Base-by-base conservation (phyloP, 2,113 vertebrate species). In the Apistogramma diplotaenia region DNA sequence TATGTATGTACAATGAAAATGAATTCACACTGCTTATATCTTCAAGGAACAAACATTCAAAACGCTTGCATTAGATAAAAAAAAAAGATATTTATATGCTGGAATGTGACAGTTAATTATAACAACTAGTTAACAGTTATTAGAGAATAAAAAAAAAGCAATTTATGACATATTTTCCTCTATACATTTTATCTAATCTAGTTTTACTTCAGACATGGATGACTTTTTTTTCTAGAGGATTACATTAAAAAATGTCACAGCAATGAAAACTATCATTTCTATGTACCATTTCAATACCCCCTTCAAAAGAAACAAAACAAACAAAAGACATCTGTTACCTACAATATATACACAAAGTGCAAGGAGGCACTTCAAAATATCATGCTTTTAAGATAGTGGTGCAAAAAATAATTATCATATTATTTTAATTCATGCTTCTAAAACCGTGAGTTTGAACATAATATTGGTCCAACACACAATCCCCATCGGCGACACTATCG, bases 311-410 rank as follows among this genome's bases (percentile, higher is more conserved):
- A 90, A 89, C 5, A 78, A 21, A 81, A 85, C 6, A 75, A 62
- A 73, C 56, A 94, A 95, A 96, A 95, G 94, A 70, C 79, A 90
- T 91, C 65, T 89, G 92, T 95, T 95, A 96, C 93, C 97, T 97
- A 97, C 95, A 93, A 96, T 95, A 97, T 96, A 94, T 96, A 98
- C 96, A 96, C 93, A 95, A 96, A 97, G 96, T 97, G 96, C 96
- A 93, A 92, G 92, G 94, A 97, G 96, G 96, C 97, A 97, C 97
- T 96, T 95, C 94, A 96, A 89, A 82, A 93, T 93, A 95, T 95
- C 97, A 97, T 96, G 96, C 96, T 90, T 96, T 94, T 94, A 96
- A 96, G 93, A 96, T 94, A 94, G 92, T 89, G 93, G 88, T 93
- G 90, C 91, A 93, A 93, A 92, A 84, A 88, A 92, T 89, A 94